Evolutionary conservation across 2,797 vertebrate species (phyloP).

Genomic region (Anniella stebbinsi): DNA sequence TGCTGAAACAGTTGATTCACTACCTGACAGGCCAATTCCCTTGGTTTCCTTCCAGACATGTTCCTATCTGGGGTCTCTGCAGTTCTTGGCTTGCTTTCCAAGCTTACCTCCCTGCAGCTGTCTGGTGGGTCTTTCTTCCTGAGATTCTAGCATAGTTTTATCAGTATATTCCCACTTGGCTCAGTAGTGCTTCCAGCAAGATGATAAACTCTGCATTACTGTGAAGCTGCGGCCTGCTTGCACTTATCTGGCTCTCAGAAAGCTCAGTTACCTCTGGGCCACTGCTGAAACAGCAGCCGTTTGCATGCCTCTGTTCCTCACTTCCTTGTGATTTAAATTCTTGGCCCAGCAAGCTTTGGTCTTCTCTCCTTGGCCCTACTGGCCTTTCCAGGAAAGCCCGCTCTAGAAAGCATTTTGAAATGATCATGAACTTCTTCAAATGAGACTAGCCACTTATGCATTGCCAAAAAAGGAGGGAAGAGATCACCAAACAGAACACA

Average conservation of each 20-base stretch:
- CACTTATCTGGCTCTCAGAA: neutral
- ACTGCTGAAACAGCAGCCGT: neutral
- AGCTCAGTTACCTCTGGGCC: neutral
- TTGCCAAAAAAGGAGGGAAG: too few species aligned
- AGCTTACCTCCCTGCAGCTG: neutral
- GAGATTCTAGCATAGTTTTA: neutral
- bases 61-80: neutral
- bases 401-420: neutral
- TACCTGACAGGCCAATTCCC: neutral
- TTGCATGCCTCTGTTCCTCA: too few species aligned
- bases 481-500: too few species aligned
- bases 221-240: neutral
- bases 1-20: neutral
- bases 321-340: neutral
- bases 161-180: constrained; percentile 1
- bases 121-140: neutral
- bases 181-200: neutral
- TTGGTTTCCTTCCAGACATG: neutral
- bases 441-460: neutral
- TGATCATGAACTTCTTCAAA: neutral
- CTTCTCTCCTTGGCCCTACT: too few species aligned
- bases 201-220: neutral
- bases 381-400: neutral
- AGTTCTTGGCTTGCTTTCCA: neutral
- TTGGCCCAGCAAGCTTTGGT: neutral